Percentiles rank a stretch among this genome's conserved stretches.
Conservation (phyloP, 2,888 invertebrate genomes). For the Phyllotreta striolata region DNA sequence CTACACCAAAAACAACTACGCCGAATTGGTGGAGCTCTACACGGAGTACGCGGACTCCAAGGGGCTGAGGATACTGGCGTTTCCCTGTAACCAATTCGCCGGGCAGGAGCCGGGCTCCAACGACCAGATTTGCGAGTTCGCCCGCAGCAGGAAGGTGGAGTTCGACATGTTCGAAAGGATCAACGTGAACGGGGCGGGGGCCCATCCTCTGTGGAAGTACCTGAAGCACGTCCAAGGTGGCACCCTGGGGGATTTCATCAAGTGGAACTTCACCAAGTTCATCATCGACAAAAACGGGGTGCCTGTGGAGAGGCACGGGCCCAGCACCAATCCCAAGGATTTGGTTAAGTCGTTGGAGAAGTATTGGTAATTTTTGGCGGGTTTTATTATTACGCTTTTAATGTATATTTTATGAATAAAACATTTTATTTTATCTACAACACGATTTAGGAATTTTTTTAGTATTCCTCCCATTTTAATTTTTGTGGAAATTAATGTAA, state of each 20-base stretch:
- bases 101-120: constrained; percentile 73
- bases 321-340: constrained; percentile 60
- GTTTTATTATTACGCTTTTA: constrained; percentile 4
- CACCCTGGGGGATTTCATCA: constrained; percentile 71
- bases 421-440: constrained; percentile 11
- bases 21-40: constrained; percentile 79
- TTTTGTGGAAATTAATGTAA: too few species aligned
- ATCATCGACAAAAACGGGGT: constrained; percentile 76
- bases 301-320: constrained; percentile 71
- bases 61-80: constrained; percentile 81
- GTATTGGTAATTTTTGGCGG: constrained; percentile 50
- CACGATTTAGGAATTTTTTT: too few species aligned
- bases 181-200: constrained; percentile 72
- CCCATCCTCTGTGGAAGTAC: constrained; percentile 70
- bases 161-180: constrained; percentile 79
- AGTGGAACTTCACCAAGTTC: constrained; percentile 92
- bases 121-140: constrained; percentile 71
- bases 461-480: too few species aligned
- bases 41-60: constrained; percentile 76
- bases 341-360: constrained; percentile 55
- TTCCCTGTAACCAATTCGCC: constrained; percentile 89
- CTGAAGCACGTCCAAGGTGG: constrained; percentile 68
- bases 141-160: constrained; percentile 69
- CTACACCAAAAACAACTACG: constrained; percentile 82
- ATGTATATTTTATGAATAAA: constrained; percentile 12